A percentile compares a stretch with the other conserved stretches of the same genome.
Evolutionary conservation across 2,888 invertebrate genomes (phyloP).

Genomic region (Pocota personata): DNA sequence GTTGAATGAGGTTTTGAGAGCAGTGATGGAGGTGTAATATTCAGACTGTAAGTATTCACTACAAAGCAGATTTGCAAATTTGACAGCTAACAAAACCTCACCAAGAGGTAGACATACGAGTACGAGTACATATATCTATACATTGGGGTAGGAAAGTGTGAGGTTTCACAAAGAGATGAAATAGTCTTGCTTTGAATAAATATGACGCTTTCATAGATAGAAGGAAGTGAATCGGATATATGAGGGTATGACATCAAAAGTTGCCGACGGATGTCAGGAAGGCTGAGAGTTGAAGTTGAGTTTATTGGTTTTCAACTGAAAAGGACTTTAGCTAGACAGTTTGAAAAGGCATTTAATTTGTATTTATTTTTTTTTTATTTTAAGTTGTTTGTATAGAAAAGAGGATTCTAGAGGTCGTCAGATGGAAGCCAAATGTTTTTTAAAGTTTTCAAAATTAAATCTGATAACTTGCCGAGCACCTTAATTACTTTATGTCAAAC

Average conservation of each 20-base stretch:
- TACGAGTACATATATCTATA: neutral
- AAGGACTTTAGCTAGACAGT: neutral
- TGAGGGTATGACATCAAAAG: slow-evolving; percentile 10
- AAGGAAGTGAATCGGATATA: neutral
- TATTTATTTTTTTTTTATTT: no score
- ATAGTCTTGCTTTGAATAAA: neutral
- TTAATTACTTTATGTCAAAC: no score
- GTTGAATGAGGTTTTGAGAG: neutral
- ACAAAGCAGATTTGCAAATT: slow-evolving; percentile 15
- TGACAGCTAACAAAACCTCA: slow-evolving; percentile 1
- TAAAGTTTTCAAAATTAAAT: no score
- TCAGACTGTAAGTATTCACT: slow-evolving; percentile 4
- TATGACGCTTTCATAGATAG: neutral
- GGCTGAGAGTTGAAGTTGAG: neutral
- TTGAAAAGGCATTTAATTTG: slow-evolving; percentile 13
- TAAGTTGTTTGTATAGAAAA: neutral
- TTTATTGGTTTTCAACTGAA: slow-evolving; percentile 19
- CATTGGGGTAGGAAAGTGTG: neutral
- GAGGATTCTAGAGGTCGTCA: neutral
- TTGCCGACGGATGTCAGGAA: slow-evolving; percentile 3
- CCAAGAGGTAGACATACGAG: neutral
- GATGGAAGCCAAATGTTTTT: no score
- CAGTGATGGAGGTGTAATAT: slow-evolving; percentile 18
- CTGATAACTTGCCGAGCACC: no score
- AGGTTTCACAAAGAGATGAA: neutral